These are phyloP conservation scores for Babyrousa celebensis DNA, from an alignment of 2,797 vertebrate species.

Conservation along the genomic window DNA sequence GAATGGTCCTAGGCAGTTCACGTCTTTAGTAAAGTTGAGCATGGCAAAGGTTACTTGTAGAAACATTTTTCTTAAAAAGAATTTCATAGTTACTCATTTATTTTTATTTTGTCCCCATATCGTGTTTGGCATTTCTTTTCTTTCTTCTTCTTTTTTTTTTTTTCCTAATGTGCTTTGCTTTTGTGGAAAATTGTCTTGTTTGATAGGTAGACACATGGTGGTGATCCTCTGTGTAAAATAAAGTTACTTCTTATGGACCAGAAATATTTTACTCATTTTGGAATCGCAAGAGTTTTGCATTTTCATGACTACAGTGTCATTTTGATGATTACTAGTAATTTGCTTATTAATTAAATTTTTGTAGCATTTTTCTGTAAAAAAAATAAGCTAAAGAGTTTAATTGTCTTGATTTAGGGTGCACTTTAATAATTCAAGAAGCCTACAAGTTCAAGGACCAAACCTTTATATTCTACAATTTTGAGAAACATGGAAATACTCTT, in stretches of 20 bases:
- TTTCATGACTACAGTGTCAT: slow-evolving; percentile 70
- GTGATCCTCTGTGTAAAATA: slow-evolving; percentile 81
- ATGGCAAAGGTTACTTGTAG: slow-evolving; percentile 62
- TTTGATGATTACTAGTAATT: slow-evolving; percentile 75
- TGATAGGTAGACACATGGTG: slow-evolving; percentile 78
- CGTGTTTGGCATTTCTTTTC: slow-evolving; percentile 62
- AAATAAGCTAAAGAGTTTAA: slow-evolving; percentile 72
- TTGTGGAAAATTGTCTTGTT: slow-evolving; percentile 79
- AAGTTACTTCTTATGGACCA: slow-evolving; percentile 69
- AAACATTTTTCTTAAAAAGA: slow-evolving; percentile 70
- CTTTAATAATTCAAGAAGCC: slow-evolving; percentile 76
- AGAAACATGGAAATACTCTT: slow-evolving; percentile 70
- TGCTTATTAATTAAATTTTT: slow-evolving; percentile 72
- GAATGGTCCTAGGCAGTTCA: slow-evolving; percentile 38
- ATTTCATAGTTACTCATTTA: slow-evolving; percentile 68
- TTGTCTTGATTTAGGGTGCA: slow-evolving; percentile 75
- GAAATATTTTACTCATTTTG: slow-evolving; percentile 77
- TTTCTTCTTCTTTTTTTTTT: not conserved
- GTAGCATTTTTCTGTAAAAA: slow-evolving; percentile 68
- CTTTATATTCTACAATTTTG: slow-evolving; percentile 74
- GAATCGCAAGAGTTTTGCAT: slow-evolving; percentile 71
- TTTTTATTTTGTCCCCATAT: slow-evolving; percentile 80
- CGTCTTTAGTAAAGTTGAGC: slow-evolving; percentile 69
- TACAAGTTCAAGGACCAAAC: slow-evolving; percentile 76
- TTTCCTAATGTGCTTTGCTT: slow-evolving; percentile 77